Conservation (phyloP, 1,140 invertebrate genomes). For the Tyrophagus putrescentiae region DNA sequence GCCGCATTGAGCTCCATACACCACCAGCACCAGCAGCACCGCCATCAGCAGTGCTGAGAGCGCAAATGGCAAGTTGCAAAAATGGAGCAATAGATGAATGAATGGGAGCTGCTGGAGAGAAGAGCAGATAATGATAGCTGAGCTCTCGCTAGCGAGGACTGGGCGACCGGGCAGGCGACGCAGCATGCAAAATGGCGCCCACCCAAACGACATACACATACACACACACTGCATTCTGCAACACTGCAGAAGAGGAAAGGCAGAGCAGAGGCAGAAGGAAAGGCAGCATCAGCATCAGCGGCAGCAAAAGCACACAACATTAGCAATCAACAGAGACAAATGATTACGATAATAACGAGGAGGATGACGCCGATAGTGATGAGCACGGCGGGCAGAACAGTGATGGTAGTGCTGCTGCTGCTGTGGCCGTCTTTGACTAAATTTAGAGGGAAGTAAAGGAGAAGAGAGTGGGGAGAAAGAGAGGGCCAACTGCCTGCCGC, state of each 20-base stretch:
- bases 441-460: background rate
- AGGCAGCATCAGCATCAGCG: background rate
- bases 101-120: background rate
- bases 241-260: background rate
- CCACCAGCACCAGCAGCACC: too few relatives aligned
- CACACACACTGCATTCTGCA: background rate
- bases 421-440: too few relatives aligned
- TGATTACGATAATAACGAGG: background rate
- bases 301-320: background rate
- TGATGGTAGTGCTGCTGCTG: too few relatives aligned
- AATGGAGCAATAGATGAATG: slow-evolving; percentile 16
- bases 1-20: too few relatives aligned
- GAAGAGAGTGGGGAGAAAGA: background rate
- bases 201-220: background rate
- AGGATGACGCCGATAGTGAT: background rate
- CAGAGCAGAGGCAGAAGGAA: background rate
- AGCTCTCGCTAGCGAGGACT: too few relatives aligned
- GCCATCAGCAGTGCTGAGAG: too few relatives aligned
- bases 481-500: too few relatives aligned
- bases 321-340: background rate
- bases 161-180: too few relatives aligned
- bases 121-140: slow-evolving; percentile 1
- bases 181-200: slow-evolving; percentile 5
- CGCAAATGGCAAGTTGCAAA: background rate
- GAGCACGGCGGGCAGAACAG: background rate